Conservation (phyloP, 2,113 vertebrate genomes). For the Thalassoma bifasciatum region DNA sequence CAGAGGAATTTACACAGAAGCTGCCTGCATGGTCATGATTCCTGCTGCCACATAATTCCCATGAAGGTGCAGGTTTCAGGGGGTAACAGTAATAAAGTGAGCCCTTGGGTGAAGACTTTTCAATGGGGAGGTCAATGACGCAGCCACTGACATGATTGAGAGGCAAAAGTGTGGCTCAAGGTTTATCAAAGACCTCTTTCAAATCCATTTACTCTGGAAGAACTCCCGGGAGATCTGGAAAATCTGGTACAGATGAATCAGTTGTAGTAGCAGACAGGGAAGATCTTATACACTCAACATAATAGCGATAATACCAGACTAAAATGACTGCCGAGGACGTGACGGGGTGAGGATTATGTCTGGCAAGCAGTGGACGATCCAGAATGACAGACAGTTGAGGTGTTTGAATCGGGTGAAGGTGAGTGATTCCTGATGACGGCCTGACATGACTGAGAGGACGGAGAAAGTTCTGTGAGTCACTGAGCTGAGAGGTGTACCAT, state of each 20-base stretch:
- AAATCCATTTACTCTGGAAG: background rate
- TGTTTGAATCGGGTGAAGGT: background rate
- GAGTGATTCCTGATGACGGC: conserved; percentile 15
- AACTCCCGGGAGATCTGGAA: background rate
- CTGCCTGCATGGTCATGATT: background rate
- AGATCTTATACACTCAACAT: background rate
- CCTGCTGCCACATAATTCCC: background rate
- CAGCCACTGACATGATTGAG: background rate
- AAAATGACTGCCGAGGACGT: background rate
- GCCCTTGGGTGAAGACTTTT: background rate
- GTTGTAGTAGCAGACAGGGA: background rate
- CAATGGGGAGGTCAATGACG: background rate
- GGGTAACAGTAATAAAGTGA: background rate
- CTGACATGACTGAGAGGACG: background rate
- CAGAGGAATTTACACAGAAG: background rate
- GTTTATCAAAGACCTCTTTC: background rate
- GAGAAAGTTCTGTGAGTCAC: background rate
- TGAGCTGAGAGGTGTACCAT: background rate
- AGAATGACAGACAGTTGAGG: background rate
- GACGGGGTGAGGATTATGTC: conserved; percentile 3
- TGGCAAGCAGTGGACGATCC: background rate
- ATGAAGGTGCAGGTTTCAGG: background rate
- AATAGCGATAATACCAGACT: background rate
- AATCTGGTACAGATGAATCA: background rate
- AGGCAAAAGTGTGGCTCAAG: background rate